These are phyloP conservation scores for Dynastes hyllus DNA, from an alignment of 2,888 invertebrate species.

Conservation along the genomic window DNA sequence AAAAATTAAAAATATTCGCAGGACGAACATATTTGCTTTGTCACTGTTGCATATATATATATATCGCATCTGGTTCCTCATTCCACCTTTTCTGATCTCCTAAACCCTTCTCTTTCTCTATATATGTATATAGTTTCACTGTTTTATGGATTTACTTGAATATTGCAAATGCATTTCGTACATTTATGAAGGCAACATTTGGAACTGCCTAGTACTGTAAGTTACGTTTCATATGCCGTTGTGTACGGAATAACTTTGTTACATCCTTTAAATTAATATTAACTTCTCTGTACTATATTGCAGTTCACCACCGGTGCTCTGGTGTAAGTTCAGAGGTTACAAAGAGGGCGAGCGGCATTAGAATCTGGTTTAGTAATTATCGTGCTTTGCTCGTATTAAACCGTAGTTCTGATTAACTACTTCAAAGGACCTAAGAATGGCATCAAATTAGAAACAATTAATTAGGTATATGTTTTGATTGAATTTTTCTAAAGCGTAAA, in stretches of 20 bases:
- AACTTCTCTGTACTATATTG: slow-evolving; percentile 10
- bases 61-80: no score
- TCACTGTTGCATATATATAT: background rate
- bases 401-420: slow-evolving; percentile 4
- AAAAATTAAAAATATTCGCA: slow-evolving; percentile 21
- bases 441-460: no score
- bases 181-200: slow-evolving; percentile 8
- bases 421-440: no score
- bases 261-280: slow-evolving; percentile 24
- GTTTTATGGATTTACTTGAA: slow-evolving; percentile 21
- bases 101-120: no score
- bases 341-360: background rate
- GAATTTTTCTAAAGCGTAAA: no score
- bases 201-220: background rate
- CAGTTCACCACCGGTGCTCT: background rate
- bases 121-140: background rate
- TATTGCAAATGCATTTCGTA: slow-evolving; percentile 10
- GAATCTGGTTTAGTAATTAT: slow-evolving; percentile 14
- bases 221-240: slow-evolving; percentile 15
- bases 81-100: no score
- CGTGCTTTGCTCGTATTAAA: background rate
- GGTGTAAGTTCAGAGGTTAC: slow-evolving; percentile 1
- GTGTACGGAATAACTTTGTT: slow-evolving; percentile 19
- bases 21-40: slow-evolving; percentile 11
- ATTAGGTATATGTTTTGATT: no score